Percentiles rank a stretch among this genome's conserved stretches.
phyloP scores from a whole-genome alignment of 2,113 vertebrate species.

The Casuarius casuarius region DNA sequence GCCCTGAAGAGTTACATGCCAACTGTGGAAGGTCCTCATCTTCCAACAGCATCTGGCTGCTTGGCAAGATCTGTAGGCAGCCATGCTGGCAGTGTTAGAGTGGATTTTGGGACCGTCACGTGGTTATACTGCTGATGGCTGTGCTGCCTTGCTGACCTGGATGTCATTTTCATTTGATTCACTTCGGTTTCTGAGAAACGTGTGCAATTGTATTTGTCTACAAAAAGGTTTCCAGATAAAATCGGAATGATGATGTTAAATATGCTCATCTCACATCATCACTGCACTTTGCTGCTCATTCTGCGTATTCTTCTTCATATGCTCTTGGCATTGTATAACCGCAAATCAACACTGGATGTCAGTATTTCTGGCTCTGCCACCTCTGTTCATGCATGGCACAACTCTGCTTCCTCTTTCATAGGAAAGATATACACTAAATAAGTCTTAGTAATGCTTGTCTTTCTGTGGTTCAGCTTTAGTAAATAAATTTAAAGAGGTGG shows the following conservation, averaged over 20 bases:
- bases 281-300: neutral
- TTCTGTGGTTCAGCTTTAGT: neutral
- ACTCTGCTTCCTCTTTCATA: neutral
- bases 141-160: neutral
- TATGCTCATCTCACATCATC: neutral
- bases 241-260: neutral
- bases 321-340: neutral
- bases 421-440: neutral
- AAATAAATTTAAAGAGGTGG: neutral
- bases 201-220: slow-evolving; percentile 26
- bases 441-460: neutral
- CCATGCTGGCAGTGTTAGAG: neutral
- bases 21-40: neutral
- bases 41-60: slow-evolving; percentile 11
- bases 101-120: neutral
- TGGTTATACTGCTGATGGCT: neutral
- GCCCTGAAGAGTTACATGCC: neutral
- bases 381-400: neutral
- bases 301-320: neutral
- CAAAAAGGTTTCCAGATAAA: neutral
- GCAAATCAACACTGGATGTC: neutral
- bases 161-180: neutral
- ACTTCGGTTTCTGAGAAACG: neutral
- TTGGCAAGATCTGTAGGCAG: slow-evolving; percentile 2
- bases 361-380: neutral